phyloP scores from a whole-genome alignment of 2,113 vertebrate genomes.

The Crotalus helleri region DNA sequence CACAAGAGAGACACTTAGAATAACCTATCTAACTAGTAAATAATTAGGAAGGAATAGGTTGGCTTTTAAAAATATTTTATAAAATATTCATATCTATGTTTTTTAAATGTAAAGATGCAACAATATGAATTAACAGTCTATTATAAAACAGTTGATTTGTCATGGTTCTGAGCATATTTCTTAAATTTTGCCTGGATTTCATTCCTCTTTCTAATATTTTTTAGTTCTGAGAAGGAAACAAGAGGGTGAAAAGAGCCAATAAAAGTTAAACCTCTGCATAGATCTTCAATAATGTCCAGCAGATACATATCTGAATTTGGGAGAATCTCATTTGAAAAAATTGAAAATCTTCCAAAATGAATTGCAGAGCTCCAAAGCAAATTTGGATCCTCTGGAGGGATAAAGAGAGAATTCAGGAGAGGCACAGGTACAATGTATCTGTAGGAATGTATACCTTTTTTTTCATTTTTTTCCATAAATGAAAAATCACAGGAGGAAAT shows the following conservation, averaged over 20 bases:
- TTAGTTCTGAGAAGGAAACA: neutral
- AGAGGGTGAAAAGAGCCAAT: neutral
- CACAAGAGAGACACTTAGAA: neutral
- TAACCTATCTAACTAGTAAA: neutral
- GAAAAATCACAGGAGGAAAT: neutral
- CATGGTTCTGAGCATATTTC: neutral
- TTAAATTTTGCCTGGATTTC: neutral
- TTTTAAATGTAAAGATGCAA: neutral
- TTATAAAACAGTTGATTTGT: neutral
- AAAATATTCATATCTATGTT: neutral
- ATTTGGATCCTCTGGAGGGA: neutral
- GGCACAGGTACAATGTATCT: neutral
- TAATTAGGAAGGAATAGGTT: neutral
- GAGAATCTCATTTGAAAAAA: neutral
- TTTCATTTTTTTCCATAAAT: neutral
- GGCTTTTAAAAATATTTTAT: neutral
- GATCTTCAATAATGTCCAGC: neutral
- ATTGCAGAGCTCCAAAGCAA: neutral
- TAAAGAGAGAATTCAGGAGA: neutral
- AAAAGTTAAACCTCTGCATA: neutral
- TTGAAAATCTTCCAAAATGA: neutral
- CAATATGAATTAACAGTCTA: neutral
- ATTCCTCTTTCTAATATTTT: conserved; percentile 22
- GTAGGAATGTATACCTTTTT: neutral
- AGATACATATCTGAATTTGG: neutral